Base-by-base conservation (phyloP, 2,888 invertebrate genomes). In the Serripes groenlandicus region DNA sequence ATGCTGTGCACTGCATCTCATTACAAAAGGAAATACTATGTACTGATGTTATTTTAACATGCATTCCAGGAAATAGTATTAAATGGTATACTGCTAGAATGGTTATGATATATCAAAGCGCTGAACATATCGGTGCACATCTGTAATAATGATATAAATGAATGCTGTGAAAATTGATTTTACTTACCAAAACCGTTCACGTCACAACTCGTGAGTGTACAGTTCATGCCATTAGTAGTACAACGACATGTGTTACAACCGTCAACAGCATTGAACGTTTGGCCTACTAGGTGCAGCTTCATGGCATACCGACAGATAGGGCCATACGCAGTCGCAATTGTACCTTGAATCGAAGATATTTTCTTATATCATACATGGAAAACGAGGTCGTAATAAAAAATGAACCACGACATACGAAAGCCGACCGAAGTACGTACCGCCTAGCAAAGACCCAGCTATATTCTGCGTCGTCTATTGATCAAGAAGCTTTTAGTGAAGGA, bases 231-330 rank as follows among this genome's bases (percentile, higher is more conserved):
- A 3, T 42, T 64, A 9, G 66, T 58, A 18, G 80, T 85, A 72
- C 89, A 89, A 3, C 75, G 35, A 70, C 89, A 89, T 35, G 70
- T 76, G 80, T 89, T 89, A 68, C 89, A 89, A 5, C 87, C 84
- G 52, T 89, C 89, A 2, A 80, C 56, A 3, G 87, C 76, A 30
- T 15, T 26, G 73, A 85, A 88, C 23, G 37, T 64, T 15, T 87
- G 73, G 1, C 87, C 87, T 0, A 85, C 78, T 7, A 42, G 74
- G 42, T 88, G 78, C 30, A 66, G 23, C 66, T 23, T 37, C 66
- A 66, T 42, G 30, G 49, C 70, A 37, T 77, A 81, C 69, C 69
- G n/a, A 62, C 81, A 81, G 26, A 54, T 62, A 11, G 54, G 74
- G 30, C 75, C 77, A n/a, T 69, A 60, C 37, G 81, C 74, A 1